A percentile compares a stretch with the other conserved stretches of the same genome.
These are phyloP conservation scores for Intellagama lesueurii DNA, from an alignment of 2,797 vertebrate genomes.

Conservation along the genomic window DNA sequence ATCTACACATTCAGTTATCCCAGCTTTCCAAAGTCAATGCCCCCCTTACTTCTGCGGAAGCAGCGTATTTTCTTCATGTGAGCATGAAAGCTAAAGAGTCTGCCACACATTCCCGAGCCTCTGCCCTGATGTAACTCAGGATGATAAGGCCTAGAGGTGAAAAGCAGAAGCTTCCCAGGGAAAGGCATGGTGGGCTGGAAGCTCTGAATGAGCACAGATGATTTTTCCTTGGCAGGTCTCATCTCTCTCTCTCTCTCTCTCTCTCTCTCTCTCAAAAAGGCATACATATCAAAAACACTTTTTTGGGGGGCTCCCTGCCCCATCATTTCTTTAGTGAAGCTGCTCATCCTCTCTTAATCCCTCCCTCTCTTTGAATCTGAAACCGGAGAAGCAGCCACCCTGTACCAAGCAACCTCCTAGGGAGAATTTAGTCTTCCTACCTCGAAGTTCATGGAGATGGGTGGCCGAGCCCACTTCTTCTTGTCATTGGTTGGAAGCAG, in stretches of 20 bases:
- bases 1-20: neutral
- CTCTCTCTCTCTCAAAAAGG: neutral
- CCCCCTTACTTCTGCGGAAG: neutral
- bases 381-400: neutral
- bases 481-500: constrained; percentile 97
- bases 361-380: rapidly evolving
- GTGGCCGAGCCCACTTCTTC: constrained; percentile 99
- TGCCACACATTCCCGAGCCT: too few relatives aligned
- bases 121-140: neutral
- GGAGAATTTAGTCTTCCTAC: constrained; percentile 71
- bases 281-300: neutral
- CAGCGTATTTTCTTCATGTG: neutral
- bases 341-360: too few relatives aligned
- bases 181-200: neutral
- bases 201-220: neutral
- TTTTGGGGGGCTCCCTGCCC: neutral
- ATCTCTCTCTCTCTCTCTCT: neutral
- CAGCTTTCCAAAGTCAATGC: neutral
- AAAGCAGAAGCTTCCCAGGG: neutral
- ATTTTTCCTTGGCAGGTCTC: neutral
- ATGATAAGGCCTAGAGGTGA: neutral
- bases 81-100: neutral
- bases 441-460: constrained; percentile 99
- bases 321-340: neutral
- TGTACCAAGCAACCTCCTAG: neutral